Evolutionary conservation across 2,888 invertebrate genomes (phyloP).

Genomic region (Pasiphila rectangulata): DNA sequence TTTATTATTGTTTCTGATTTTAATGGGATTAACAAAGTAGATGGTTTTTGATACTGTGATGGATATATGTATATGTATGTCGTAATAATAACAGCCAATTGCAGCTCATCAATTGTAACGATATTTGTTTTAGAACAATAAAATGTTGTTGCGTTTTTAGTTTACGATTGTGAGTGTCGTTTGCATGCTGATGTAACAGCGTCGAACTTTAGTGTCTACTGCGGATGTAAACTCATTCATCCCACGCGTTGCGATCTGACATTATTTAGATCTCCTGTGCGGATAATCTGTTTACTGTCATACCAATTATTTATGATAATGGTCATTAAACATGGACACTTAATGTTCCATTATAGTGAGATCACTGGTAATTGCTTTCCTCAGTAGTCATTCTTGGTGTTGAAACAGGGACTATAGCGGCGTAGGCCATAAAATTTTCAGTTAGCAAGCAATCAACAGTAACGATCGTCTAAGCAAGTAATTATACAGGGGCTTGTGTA

Average conservation of each 20-base stretch:
- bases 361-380: no score
- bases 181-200: conserved; percentile 3
- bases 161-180: conserved; percentile 1
- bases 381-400: no score
- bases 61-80: neutral
- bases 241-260: conserved; percentile 3
- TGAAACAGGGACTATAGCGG: no score
- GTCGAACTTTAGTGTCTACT: conserved; percentile 4
- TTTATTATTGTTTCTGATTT: no score
- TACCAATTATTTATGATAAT: conserved; percentile 2
- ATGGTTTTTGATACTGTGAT: no score
- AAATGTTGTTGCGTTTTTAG: conserved; percentile 2
- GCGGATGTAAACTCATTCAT: neutral
- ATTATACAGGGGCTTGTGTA: no score
- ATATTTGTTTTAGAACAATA: neutral
- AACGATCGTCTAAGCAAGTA: no score
- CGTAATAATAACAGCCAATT: neutral
- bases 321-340: conserved; percentile 3
- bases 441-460: no score
- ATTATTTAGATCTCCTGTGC: conserved; percentile 7
- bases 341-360: no score
- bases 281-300: conserved; percentile 4
- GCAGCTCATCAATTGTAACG: neutral
- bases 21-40: no score
- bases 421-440: no score